These are phyloP conservation scores for Zaprionus gabonicus DNA, from an alignment of 1,140 invertebrate genomes.

Conservation along the genomic window DNA sequence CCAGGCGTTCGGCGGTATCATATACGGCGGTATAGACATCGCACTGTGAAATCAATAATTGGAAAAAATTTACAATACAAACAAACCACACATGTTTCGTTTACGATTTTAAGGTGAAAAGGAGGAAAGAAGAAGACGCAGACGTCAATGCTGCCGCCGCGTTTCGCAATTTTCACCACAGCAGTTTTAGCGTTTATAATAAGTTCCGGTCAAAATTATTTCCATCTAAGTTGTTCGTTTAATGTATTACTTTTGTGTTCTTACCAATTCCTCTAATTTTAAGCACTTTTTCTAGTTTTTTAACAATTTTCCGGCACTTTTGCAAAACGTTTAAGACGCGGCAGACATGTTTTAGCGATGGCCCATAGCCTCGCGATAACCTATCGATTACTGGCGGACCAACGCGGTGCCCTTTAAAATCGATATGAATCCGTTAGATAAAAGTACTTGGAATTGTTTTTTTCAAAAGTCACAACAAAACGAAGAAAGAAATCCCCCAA, in stretches of 20 bases:
- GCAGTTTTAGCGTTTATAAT: slow-evolving; percentile 16
- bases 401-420: background rate
- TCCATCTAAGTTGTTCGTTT: background rate
- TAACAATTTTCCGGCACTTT: slow-evolving; percentile 56
- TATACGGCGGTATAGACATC: slow-evolving; percentile 90
- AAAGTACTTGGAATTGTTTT: slow-evolving; percentile 12
- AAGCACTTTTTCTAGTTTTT: slow-evolving; percentile 43
- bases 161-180: slow-evolving; percentile 58
- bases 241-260: background rate
- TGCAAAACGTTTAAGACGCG: slow-evolving; percentile 74
- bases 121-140: slow-evolving; percentile 39
- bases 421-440: slow-evolving; percentile 19
- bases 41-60: slow-evolving; percentile 49
- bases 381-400: slow-evolving; percentile 19
- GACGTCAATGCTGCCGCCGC: slow-evolving; percentile 54
- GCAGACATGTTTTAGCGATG: slow-evolving; percentile 70
- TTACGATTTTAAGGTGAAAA: slow-evolving; percentile 26
- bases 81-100: slow-evolving; percentile 49
- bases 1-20: slow-evolving; percentile 93
- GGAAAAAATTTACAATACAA: slow-evolving; percentile 25
- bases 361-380: slow-evolving; percentile 4
- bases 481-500: slow-evolving; percentile 28
- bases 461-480: slow-evolving; percentile 28
- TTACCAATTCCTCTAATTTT: slow-evolving; percentile 49
- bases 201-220: background rate